Conservation (phyloP, 1,140 invertebrate genomes). For the Ctenoplectra terminalis region DNA sequence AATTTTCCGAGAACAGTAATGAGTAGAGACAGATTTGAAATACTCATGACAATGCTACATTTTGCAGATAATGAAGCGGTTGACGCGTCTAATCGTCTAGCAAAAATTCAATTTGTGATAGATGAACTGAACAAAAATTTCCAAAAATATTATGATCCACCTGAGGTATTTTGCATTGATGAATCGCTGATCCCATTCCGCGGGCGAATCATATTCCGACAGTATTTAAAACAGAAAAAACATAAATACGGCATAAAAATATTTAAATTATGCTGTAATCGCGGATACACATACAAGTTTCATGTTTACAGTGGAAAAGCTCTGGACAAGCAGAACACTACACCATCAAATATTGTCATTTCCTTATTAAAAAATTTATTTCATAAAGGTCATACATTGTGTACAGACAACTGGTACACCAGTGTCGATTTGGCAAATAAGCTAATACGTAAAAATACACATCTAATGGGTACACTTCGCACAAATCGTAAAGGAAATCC, state of each 20-base stretch:
- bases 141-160: no score
- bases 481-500: not conserved
- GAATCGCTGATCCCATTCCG: not conserved
- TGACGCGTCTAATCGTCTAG: no score
- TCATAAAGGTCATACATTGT: constrained; percentile 55
- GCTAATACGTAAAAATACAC: constrained; percentile 7
- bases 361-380: not conserved
- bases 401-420: not conserved
- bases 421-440: constrained; percentile 21
- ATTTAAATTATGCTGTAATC: not conserved
- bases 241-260: not conserved
- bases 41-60: not conserved
- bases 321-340: not conserved
- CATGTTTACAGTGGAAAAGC: not conserved
- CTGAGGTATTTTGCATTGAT: no score
- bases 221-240: constrained; percentile 11
- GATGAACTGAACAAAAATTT: no score
- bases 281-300: not conserved
- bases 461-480: constrained; percentile 9
- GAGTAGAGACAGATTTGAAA: constrained; percentile 1
- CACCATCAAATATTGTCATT: not conserved
- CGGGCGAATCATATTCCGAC: not conserved
- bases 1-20: not conserved
- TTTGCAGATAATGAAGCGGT: not conserved
- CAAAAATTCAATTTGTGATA: no score